These are phyloP conservation scores for Camponotus pennsylvanicus DNA, from an alignment of 1,140 invertebrate genomes.

Conservation along the genomic window DNA sequence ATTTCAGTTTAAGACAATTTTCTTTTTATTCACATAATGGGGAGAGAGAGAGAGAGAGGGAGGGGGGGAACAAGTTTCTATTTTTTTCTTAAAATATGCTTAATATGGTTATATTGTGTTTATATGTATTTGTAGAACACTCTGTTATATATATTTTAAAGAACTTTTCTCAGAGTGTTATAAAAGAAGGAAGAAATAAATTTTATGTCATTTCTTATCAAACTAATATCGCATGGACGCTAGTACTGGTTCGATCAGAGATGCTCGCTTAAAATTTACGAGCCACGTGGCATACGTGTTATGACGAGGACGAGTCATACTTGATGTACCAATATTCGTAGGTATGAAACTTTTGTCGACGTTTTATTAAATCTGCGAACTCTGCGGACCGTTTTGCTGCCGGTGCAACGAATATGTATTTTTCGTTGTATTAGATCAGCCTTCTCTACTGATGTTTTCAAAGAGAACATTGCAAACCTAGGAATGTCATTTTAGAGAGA, in stretches of 20 bases:
- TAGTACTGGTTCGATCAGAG: conserved; percentile 25
- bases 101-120: conserved; percentile 7
- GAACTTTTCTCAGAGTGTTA: background rate
- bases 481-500: background rate
- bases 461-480: conserved; percentile 21
- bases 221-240: conserved; percentile 8
- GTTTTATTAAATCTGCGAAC: conserved; percentile 55
- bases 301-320: conserved; percentile 35
- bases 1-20: background rate
- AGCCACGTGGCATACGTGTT: conserved; percentile 30
- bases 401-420: conserved; percentile 29
- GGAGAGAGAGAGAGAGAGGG: too few relatives aligned
- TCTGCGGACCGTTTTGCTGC: conserved; percentile 37
- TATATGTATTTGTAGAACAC: background rate
- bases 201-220: conserved; percentile 32
- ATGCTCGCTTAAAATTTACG: conserved; percentile 45
- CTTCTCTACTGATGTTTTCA: background rate
- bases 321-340: conserved; percentile 46
- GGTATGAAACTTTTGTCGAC: conserved; percentile 47
- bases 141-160: background rate
- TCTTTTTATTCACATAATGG: background rate
- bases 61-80: too few relatives aligned
- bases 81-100: background rate
- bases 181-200: conserved; percentile 1
- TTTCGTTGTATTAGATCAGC: background rate